phyloP scores from a whole-genome alignment of 2,888 invertebrate genomes.

The Monoplex corrugatus region DNA sequence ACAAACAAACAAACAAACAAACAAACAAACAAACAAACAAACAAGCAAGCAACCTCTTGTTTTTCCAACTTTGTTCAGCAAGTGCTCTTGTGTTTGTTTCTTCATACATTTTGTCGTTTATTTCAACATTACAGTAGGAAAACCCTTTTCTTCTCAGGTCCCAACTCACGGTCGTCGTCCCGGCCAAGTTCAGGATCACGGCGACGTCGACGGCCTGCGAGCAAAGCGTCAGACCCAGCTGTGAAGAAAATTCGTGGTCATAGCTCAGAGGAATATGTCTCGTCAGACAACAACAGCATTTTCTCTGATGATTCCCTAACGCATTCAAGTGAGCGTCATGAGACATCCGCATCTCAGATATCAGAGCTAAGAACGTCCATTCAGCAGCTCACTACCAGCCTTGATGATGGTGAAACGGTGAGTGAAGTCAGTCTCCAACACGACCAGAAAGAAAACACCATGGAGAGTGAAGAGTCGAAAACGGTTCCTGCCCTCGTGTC shows the following conservation, averaged over 20 bases:
- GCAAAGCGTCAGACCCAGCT: slow-evolving; percentile 56
- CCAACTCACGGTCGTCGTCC: slow-evolving; percentile 65
- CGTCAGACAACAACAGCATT: slow-evolving; percentile 73
- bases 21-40: too few relatives aligned
- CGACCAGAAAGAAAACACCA: not conserved
- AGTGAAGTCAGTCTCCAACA: not conserved
- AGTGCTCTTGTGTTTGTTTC: too few relatives aligned
- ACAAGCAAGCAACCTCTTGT: too few relatives aligned
- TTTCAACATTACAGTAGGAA: too few relatives aligned
- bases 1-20: too few relatives aligned
- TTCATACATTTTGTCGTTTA: too few relatives aligned
- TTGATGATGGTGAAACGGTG: not conserved
- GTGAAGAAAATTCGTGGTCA: slow-evolving; percentile 56
- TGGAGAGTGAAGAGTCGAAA: not conserved
- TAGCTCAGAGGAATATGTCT: slow-evolving; percentile 74
- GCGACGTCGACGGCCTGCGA: slow-evolving; percentile 62
- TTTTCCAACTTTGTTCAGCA: too few relatives aligned
- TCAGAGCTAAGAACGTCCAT: slow-evolving; percentile 52
- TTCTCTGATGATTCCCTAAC: slow-evolving; percentile 72
- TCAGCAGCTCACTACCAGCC: slow-evolving; percentile 52
- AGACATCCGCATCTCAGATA: slow-evolving; percentile 44
- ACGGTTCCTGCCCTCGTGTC: slow-evolving; percentile 33
- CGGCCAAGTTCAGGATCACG: slow-evolving; percentile 73
- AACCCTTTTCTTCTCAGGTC: slow-evolving; percentile 59
- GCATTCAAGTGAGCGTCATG: slow-evolving; percentile 48